Base-by-base conservation (phyloP, 1,140 invertebrate genomes). In the Apis cerana region DNA sequence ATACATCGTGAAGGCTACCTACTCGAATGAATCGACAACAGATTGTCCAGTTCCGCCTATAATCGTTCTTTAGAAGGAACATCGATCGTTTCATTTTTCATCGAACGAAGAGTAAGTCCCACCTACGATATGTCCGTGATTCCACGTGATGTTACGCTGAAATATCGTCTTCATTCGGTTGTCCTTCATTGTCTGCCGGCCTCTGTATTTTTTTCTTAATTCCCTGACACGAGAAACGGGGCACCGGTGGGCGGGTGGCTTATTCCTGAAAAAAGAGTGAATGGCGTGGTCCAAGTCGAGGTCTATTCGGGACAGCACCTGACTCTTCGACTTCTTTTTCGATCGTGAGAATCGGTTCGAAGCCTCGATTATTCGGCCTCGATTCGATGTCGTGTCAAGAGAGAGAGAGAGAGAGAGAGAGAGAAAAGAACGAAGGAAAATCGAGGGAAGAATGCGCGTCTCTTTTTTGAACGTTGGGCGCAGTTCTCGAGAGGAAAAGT, bases 291-390 rank as follows among this genome's bases (percentile, higher is more conserved):
- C 19, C 54, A 77, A 33, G 54, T n/a, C 80, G 62, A 58, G 71
- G 67, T 80, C 84, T 80, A 85, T 87, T 87, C 85, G 80, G 27
- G 65, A 8, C 21, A 52, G 80, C 84, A 87, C 85, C 85, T 87
- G 85, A 87, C 83, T 82, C 52, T 43, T 68, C 17, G 52, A 75
- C 71, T 33, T 61, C 59, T n/a, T 65, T 43, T 43, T 43, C 77
- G 61, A 27, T 83, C 85, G 85, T 87, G 85, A 87, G 85, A 87
- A 87, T 87, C 84, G 58, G 43, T 54, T 68, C 67, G 33, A n/a
- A 33, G 81, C 33, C 33, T 43, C 33, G 72, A 84, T 86, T 79
- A 71, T 82, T 79, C 54, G 50, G 62, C 74, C 54, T 78, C 69
- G 8, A 64, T 50, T 75, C 19, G 58, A 62, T 15, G 56, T 50